Base-by-base conservation (phyloP, 2,888 invertebrate species). In the Leptodirus hochenwartii region DNA sequence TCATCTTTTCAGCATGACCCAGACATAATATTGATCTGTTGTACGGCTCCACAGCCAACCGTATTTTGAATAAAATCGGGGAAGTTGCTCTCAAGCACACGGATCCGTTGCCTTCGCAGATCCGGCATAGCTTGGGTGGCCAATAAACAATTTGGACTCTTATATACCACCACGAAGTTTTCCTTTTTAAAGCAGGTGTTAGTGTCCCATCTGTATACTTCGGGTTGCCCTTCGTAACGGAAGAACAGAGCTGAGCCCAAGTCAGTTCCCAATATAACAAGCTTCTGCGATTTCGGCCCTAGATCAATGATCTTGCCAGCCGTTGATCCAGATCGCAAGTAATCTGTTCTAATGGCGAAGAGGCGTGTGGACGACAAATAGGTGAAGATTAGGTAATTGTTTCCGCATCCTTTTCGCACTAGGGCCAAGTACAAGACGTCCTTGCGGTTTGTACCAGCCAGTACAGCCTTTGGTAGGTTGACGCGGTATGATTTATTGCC, bases 401-500 rank as follows among this genome's bases (percentile, higher is more conserved):
- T 62, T 16, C 68, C 63, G 20, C 67, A 63, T 9, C 61, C 53
- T 31, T 62, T 61, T 8, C 65, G 66, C 1, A 69, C 57, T 2
- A 79, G 50, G 0, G 67, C 64, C 10, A 77, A 56, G 46, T 77
- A 77, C 1, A 80, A 59, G 2, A 75, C 75, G 38, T 70, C 65
- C 5, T 66, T 55, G 8, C 63, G 59, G 0, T 58, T 49, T 37
- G 63, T 59, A 2, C 62, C 66, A 1, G 49, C 46, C 1, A 56
- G 49, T 0, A 66, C 57, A 0, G 61, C 63, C 41, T 61, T 59
- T 1, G 72, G 72, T 15, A 73, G 49, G 2, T 71, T 58, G 1
- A 77, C 67, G 3, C 74, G 57, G 54, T 69, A 74, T 4, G 71
- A 69, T 5, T 62, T 61, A 34, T 62, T 63, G 3, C 62, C 59